Percentiles rank a stretch among this genome's conserved stretches.
phyloP scores from a whole-genome alignment of 2,888 invertebrate genomes.

The Heliconius hortense region DNA sequence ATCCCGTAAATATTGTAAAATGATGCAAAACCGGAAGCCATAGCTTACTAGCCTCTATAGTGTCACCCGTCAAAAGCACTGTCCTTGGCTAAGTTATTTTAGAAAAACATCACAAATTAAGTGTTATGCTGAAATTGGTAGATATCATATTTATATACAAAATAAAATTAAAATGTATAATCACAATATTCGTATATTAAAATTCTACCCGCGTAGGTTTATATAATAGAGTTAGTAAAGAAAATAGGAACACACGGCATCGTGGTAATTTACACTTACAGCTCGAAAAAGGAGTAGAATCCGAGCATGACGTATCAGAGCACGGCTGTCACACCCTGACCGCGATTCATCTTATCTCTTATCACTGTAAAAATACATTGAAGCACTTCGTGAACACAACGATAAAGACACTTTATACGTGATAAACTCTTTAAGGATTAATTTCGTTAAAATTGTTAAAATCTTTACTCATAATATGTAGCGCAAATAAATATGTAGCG shows the following conservation, averaged over 20 bases:
- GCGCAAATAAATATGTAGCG: slow-evolving; percentile 16
- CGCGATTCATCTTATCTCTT: slow-evolving; percentile 63
- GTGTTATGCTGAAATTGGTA: too few species aligned
- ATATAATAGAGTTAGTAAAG: slow-evolving; percentile 23
- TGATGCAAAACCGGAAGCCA: too few species aligned
- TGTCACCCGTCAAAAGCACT: too few species aligned
- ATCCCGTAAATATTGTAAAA: too few species aligned
- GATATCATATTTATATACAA: background rate
- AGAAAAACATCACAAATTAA: too few species aligned
- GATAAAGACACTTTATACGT: slow-evolving; percentile 63
- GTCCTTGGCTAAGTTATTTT: too few species aligned
- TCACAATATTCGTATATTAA: background rate
- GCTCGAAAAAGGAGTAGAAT: slow-evolving; percentile 42
- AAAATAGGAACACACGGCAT: slow-evolving; percentile 24
- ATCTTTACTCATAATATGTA: slow-evolving; percentile 50
- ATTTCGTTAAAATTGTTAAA: slow-evolving; percentile 47
- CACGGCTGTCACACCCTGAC: slow-evolving; percentile 36
- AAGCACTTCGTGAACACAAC: slow-evolving; percentile 66
- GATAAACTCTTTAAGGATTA: slow-evolving; percentile 56
- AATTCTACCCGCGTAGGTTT: background rate
- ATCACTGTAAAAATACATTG: slow-evolving; percentile 68
- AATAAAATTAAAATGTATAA: background rate
- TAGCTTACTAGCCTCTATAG: too few species aligned
- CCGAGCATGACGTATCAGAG: slow-evolving; percentile 43
- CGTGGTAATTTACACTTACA: background rate